Conservation (phyloP, 23 tunicate genomes). For the Aplidium turbinatum region DNA sequence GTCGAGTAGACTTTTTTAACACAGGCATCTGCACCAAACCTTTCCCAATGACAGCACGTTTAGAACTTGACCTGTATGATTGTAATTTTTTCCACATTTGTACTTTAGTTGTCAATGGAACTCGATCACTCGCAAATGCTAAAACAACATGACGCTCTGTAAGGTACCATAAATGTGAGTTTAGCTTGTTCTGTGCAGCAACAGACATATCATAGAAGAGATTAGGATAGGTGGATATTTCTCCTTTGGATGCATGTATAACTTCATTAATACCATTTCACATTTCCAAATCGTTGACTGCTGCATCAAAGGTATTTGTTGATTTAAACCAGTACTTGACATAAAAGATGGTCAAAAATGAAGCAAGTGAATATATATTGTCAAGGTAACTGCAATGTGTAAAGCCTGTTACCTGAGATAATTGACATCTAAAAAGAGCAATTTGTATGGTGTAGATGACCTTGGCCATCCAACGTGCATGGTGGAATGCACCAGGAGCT, state of each 20-base stretch:
- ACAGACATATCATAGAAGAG: background rate
- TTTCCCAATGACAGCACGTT: too few species aligned
- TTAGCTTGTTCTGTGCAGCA: conserved; percentile 4
- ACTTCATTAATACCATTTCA: background rate
- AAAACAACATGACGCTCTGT: too few species aligned
- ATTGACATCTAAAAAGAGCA: conserved; percentile 18
- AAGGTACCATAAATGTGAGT: too few species aligned
- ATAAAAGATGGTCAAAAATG: conserved; percentile 18
- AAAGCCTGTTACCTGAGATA: conserved; percentile 3
- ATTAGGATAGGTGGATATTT: background rate
- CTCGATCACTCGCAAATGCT: too few species aligned
- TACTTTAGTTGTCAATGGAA: too few species aligned
- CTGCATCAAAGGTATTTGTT: background rate
- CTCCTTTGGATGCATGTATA: background rate
- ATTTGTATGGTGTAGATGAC: conserved; percentile 23
- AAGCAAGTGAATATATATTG: conserved; percentile 4
- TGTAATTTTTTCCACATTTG: too few species aligned
- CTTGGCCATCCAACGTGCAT: conserved; percentile 25
- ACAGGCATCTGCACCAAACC: too few species aligned
- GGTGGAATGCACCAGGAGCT: conserved; percentile 30
- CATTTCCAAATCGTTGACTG: conserved; percentile 3
- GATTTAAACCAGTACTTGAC: conserved; percentile 15
- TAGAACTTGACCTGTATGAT: too few species aligned
- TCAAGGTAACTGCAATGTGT: background rate
- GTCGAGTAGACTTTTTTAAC: too few species aligned